Evolutionary conservation across 2,113 vertebrate species (phyloP).

Genomic region (Propithecus coquereli): DNA sequence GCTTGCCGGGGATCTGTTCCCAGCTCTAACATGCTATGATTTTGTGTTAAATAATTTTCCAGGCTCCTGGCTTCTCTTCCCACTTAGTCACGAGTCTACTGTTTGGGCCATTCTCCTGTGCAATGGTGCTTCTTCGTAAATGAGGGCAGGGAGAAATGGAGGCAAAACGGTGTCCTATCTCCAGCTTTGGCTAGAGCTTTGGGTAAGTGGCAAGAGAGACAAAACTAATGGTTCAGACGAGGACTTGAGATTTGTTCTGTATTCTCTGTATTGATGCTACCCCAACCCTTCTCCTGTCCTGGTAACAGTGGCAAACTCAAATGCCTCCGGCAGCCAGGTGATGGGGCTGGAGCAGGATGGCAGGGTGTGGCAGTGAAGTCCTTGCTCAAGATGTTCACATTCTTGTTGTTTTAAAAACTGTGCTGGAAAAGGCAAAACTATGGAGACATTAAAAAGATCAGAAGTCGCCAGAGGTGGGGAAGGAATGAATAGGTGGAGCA

Average conservation of each 20-base stretch:
- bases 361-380: no score
- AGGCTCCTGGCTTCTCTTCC: not conserved
- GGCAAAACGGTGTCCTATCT: not conserved
- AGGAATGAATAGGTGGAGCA: accelerated
- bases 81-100: not conserved
- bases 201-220: not conserved
- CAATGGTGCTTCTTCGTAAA: not conserved
- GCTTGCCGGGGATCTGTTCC: not conserved
- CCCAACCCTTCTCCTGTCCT: not conserved
- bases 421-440: not conserved
- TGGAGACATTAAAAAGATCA: not conserved
- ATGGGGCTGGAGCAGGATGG: not conserved
- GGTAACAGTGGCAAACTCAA: not conserved
- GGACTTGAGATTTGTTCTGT: not conserved
- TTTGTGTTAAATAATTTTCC: not conserved
- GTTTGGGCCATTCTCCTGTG: not conserved
- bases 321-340: not conserved
- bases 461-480: not conserved
- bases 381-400: not conserved
- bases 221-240: not conserved
- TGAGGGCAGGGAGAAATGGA: not conserved
- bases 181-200: not conserved
- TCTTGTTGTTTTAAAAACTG: not conserved
- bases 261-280: not conserved
- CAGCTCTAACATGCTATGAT: not conserved